A percentile compares a stretch with the other conserved stretches of the same genome.
Evolutionary conservation across 1,140 invertebrate genomes (phyloP).

Genomic region (Anastatus disparis): DNA sequence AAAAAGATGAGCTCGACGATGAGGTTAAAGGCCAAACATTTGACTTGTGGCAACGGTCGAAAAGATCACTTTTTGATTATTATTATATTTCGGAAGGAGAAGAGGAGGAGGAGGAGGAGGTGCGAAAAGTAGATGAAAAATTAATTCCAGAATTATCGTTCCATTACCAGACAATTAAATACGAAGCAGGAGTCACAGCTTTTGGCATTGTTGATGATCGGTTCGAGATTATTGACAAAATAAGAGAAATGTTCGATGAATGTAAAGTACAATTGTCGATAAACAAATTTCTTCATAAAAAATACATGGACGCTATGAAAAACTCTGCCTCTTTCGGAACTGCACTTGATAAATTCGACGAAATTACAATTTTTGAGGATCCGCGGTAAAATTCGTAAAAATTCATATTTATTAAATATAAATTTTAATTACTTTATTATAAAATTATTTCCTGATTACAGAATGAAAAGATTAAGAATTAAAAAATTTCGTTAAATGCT

Average conservation of each 20-base stretch:
- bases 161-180: too few species aligned
- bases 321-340: conserved; percentile 2
- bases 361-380: conserved; percentile 19
- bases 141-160: too few species aligned
- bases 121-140: too few species aligned
- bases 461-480: too few species aligned
- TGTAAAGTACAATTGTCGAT: not conserved
- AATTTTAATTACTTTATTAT: too few species aligned
- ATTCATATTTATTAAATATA: too few species aligned
- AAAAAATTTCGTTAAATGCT: too few species aligned
- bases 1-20: not conserved
- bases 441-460: conserved; percentile 10
- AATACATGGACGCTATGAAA: conserved; percentile 21
- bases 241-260: not conserved
- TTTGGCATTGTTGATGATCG: too few species aligned
- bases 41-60: not conserved
- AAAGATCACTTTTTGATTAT: not conserved
- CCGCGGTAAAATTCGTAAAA: conserved; percentile 21
- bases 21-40: not conserved
- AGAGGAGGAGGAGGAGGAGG: conserved; percentile 15
- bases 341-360: conserved; percentile 26
- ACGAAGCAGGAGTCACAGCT: too few species aligned
- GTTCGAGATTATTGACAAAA: not conserved
- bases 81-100: not conserved
- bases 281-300: conserved; percentile 24